Percentiles rank a stretch among this genome's conserved stretches.
Conservation (phyloP, 1,140 invertebrate species). For the Eupeodes corollae region DNA sequence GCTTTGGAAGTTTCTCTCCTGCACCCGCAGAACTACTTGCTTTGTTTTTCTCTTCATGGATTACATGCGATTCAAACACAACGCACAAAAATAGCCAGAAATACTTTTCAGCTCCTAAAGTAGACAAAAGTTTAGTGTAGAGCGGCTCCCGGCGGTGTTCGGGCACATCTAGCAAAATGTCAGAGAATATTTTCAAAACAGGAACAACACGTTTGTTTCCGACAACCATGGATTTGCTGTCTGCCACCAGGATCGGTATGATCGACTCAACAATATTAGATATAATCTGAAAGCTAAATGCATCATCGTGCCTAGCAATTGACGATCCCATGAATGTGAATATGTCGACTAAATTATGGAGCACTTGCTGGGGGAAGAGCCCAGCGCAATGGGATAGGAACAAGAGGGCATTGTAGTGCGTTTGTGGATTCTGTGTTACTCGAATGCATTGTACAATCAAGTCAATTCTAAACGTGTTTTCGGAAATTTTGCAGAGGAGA, state of each 20-base stretch:
- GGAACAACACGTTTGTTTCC: constrained; percentile 43
- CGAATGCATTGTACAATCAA: constrained; percentile 78
- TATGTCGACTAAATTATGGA: constrained; percentile 87
- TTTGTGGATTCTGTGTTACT: constrained; percentile 82
- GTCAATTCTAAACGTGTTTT: constrained; percentile 62
- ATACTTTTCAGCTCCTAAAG: constrained; percentile 55
- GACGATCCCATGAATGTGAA: constrained; percentile 93
- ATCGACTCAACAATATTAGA: constrained; percentile 80
- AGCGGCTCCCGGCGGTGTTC: constrained; percentile 71
- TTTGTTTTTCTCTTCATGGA: constrained; percentile 38
- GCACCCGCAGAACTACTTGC: constrained; percentile 11
- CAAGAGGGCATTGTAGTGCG: constrained; percentile 80
- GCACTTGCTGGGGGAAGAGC: constrained; percentile 66
- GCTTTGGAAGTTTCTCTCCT: constrained; percentile 33
- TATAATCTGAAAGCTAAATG: constrained; percentile 89
- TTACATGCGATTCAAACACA: constrained; percentile 55
- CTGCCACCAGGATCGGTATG: constrained; percentile 64
- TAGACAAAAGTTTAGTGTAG: constrained; percentile 65
- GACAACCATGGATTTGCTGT: constrained; percentile 36
- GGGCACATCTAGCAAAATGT: constrained; percentile 79
- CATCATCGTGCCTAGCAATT: constrained; percentile 80
- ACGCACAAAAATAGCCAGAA: constrained; percentile 67
- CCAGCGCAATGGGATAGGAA: constrained; percentile 64
- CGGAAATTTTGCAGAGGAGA: constrained; percentile 37
- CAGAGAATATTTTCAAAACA: constrained; percentile 79